phyloP scores from a whole-genome alignment of 2,797 vertebrate genomes.

The Enteromius trimaculatus region DNA sequence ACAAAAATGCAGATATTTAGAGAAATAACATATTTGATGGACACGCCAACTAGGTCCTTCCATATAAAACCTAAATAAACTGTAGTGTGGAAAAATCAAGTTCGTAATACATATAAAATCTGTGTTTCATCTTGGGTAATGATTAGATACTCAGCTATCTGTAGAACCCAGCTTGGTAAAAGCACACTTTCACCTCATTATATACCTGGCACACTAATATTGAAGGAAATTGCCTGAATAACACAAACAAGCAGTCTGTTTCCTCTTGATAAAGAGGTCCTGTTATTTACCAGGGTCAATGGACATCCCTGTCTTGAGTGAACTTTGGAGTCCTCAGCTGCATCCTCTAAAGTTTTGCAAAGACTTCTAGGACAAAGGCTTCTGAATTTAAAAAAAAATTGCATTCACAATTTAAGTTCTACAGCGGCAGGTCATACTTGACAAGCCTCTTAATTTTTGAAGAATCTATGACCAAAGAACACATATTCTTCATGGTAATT shows the following conservation, averaged over 20 bases:
- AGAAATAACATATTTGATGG: neutral
- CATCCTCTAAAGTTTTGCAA: conserved; percentile 24
- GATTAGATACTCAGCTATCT: conserved; percentile 68
- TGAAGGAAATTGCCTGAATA: conserved; percentile 70
- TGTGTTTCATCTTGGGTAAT: neutral
- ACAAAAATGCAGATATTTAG: conserved; percentile 8
- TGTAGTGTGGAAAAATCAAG: neutral
- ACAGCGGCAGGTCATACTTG: neutral
- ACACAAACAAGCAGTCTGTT: conserved; percentile 74
- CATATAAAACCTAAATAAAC: neutral
- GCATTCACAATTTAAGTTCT: conserved; percentile 10
- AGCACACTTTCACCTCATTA: conserved; percentile 74
- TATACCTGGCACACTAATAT: conserved; percentile 67
- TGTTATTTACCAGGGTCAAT: conserved; percentile 60
- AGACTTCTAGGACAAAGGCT: neutral
- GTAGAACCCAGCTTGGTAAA: conserved; percentile 70
- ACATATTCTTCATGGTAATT: conserved; percentile 69
- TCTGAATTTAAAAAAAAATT: neutral
- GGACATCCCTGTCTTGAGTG: conserved; percentile 67
- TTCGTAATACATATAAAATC: neutral
- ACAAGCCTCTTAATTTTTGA: conserved; percentile 45
- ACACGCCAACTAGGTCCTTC: neutral
- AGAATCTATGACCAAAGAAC: conserved; percentile 63
- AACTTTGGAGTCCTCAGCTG: conserved; percentile 62
- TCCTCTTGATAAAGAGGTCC: conserved; percentile 78